These are phyloP conservation scores for Typhlomys cinereus DNA, from an alignment of 2,113 vertebrate species.

Conservation along the genomic window DNA sequence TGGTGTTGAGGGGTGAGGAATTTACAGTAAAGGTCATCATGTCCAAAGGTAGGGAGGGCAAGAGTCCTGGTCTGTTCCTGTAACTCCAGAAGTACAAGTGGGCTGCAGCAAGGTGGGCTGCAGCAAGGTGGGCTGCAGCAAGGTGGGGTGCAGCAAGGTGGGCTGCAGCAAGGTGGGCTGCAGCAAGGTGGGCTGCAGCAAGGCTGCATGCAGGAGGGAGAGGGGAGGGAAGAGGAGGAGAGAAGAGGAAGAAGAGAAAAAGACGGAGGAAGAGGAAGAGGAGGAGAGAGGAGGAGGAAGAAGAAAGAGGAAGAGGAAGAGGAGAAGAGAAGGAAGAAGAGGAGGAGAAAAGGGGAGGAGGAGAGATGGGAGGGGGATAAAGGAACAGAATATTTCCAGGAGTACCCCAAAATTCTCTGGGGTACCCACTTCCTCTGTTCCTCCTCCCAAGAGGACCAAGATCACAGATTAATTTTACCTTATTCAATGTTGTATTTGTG, in stretches of 20 bases:
- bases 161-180: fast-evolving
- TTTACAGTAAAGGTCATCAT: background rate
- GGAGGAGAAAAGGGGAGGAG: no score
- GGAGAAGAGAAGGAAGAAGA: no score
- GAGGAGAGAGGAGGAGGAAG: fast-evolving
- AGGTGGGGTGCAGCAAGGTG: no score
- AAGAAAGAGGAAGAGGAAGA: fast-evolving
- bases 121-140: no score
- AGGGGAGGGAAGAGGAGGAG: fast-evolving
- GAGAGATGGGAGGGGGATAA: background rate
- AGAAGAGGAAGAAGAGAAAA: background rate
- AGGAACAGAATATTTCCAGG: background rate
- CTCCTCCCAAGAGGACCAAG: background rate
- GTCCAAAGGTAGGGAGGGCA: background rate
- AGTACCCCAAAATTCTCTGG: background rate
- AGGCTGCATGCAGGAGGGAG: fast-evolving
- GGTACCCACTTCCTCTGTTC: fast-evolving
- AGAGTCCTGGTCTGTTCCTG: fast-evolving
- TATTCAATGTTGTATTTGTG: background rate
- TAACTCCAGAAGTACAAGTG: background rate
- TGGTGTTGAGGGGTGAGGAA: background rate
- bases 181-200: no score
- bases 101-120: fast-evolving
- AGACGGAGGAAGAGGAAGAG: no score
- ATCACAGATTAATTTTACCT: background rate